phyloP scores from a whole-genome alignment of 2,797 vertebrate genomes.

The Syndactyla subalaris region DNA sequence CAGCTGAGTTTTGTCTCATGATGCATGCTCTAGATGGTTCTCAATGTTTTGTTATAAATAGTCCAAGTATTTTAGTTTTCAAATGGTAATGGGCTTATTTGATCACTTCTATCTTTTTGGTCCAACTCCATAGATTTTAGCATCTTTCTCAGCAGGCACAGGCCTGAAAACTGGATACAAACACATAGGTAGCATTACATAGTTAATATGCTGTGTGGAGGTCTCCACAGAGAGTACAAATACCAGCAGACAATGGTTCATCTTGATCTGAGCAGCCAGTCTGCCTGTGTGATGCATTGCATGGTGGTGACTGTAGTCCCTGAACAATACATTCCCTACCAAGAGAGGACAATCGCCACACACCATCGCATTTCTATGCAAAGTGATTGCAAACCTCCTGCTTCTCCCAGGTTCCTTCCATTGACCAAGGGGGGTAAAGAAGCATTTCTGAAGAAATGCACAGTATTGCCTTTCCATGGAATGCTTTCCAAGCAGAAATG shows the following conservation, averaged over 20 bases:
- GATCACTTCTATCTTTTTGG: conserved; percentile 8
- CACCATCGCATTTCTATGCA: not conserved
- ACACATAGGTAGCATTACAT: not conserved
- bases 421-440: not conserved
- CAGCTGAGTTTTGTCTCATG: not conserved
- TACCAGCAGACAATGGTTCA: conserved; percentile 36
- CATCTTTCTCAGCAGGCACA: not conserved
- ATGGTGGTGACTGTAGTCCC: conserved; percentile 49
- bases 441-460: not conserved
- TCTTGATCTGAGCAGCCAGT: not conserved
- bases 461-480: not conserved
- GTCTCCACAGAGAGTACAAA: not conserved
- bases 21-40: not conserved
- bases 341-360: not conserved
- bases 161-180: not conserved
- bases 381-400: not conserved
- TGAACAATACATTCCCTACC: not conserved
- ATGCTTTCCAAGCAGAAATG: not conserved
- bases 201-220: not conserved
- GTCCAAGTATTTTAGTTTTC: not conserved
- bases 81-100: not conserved
- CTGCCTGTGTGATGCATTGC: not conserved
- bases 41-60: not conserved
- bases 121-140: not conserved
- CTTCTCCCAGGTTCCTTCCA: not conserved